Percentiles rank a stretch among this genome's conserved stretches.
Conservation (phyloP, 2,797 vertebrate species). For the Halcyon leucocephala region DNA sequence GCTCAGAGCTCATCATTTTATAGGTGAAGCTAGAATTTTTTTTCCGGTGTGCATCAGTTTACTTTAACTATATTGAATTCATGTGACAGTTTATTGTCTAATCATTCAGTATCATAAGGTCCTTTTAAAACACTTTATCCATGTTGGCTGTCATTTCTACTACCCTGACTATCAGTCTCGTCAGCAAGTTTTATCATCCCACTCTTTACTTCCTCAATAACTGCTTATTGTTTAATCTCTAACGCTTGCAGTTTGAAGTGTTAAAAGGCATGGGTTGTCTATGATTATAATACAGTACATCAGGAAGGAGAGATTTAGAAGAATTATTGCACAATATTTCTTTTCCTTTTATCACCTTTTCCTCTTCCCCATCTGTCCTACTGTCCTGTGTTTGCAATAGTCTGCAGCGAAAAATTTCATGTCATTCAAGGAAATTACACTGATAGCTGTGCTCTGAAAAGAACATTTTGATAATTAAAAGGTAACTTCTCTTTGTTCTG, state of each 20-base stretch:
- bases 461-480: conserved; percentile 11
- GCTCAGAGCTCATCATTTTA: not conserved
- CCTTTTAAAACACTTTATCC: not conserved
- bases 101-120: not conserved
- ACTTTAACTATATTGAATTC: not conserved
- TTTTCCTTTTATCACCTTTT: conserved; percentile 47
- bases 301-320: conserved; percentile 14
- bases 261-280: not conserved
- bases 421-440: not conserved
- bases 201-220: not conserved
- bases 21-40: not conserved
- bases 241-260: conserved; percentile 3
- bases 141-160: conserved; percentile 25
- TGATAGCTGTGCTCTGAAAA: conserved; percentile 1
- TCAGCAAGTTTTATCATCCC: conserved; percentile 22
- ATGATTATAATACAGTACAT: not conserved
- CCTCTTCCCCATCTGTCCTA: conserved; percentile 8
- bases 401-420: not conserved
- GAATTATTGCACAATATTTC: conserved; percentile 42
- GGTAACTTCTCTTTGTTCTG: not conserved
- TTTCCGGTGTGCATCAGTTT: not conserved
- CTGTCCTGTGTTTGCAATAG: not conserved
- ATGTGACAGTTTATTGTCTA: not conserved
- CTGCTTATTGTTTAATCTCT: conserved; percentile 52
- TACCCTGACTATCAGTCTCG: conserved; percentile 30